Percentiles rank a stretch among this genome's conserved stretches.
phyloP scores from a whole-genome alignment of 2,113 vertebrate species.

The Antechinus stuartii region DNA sequence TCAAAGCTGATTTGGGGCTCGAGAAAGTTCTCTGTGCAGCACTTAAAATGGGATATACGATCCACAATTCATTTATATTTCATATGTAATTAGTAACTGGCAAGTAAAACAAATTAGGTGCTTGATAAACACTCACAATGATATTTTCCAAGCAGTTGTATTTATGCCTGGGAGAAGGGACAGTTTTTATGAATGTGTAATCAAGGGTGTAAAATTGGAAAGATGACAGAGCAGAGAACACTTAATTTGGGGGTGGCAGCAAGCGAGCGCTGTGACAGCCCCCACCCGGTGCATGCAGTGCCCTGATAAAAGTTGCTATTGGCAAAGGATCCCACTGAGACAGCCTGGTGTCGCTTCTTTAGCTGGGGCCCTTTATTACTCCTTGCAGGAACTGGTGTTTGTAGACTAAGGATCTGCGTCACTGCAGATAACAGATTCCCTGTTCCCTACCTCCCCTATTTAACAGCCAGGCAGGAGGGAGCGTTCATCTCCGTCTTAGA shows the following conservation, averaged over 20 bases:
- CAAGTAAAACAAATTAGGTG: constrained; percentile 87
- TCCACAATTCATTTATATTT: constrained; percentile 82
- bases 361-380: constrained; percentile 90
- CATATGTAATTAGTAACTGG: constrained; percentile 84
- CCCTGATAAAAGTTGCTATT: constrained; percentile 96
- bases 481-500: constrained; percentile 67
- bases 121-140: constrained; percentile 85
- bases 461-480: constrained; percentile 87
- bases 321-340: constrained; percentile 91
- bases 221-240: constrained; percentile 88
- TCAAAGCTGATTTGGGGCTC: constrained; percentile 53
- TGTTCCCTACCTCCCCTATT: constrained; percentile 86
- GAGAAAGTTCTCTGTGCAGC: constrained; percentile 67
- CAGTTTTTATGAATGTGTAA: constrained; percentile 88
- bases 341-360: constrained; percentile 86
- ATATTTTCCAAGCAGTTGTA: constrained; percentile 86
- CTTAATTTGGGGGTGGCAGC: constrained; percentile 90
- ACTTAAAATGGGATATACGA: constrained; percentile 78
- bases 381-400: constrained; percentile 90
- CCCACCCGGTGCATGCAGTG: constrained; percentile 86
- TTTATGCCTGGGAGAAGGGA: constrained; percentile 84
- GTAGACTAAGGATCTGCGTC: constrained; percentile 93
- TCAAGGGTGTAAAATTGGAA: constrained; percentile 89
- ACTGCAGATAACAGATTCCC: constrained; percentile 91
- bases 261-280: constrained; percentile 85